Evolutionary conservation across 2,888 invertebrate genomes (phyloP).

Genomic region (Tinea trinotella): DNA sequence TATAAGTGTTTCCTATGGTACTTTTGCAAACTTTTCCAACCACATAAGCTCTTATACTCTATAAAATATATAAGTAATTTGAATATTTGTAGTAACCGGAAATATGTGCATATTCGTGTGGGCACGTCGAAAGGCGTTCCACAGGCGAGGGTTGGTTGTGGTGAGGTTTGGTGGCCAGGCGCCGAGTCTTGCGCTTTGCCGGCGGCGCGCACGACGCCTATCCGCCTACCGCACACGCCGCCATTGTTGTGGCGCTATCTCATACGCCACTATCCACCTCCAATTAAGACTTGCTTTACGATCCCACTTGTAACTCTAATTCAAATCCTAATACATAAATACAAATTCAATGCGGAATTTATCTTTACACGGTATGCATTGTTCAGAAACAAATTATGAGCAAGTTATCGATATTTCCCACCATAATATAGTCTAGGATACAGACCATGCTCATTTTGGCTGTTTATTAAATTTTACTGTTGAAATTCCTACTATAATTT

Average conservation of each 20-base stretch:
- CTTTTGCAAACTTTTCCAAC: no score
- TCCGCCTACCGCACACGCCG: conserved; percentile 57
- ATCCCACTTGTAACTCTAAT: conserved; percentile 38
- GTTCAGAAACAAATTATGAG: conserved; percentile 30
- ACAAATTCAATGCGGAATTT: conserved; percentile 33
- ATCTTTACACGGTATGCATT: conserved; percentile 26
- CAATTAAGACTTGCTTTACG: conserved; percentile 57
- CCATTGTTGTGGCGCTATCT: conserved; percentile 49
- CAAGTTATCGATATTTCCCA: conserved; percentile 10
- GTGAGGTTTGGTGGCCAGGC: conserved; percentile 41
- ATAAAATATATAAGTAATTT: not conserved
- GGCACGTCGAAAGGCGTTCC: not conserved
- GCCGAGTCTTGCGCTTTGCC: conserved; percentile 30
- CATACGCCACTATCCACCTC: conserved; percentile 34
- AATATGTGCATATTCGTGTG: conserved; percentile 29
- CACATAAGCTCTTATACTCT: no score
- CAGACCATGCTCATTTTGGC: not conserved
- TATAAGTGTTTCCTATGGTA: no score
- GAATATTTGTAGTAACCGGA: conserved; percentile 8
- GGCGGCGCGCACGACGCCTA: conserved; percentile 49
- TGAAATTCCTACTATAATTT: not conserved
- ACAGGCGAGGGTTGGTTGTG: conserved; percentile 31
- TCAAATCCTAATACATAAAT: conserved; percentile 35
- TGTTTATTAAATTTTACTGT: not conserved
- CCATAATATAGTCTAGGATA: conserved; percentile 1